Base-by-base conservation (phyloP, 1,140 invertebrate species). In the Drosophila nannoptera region DNA sequence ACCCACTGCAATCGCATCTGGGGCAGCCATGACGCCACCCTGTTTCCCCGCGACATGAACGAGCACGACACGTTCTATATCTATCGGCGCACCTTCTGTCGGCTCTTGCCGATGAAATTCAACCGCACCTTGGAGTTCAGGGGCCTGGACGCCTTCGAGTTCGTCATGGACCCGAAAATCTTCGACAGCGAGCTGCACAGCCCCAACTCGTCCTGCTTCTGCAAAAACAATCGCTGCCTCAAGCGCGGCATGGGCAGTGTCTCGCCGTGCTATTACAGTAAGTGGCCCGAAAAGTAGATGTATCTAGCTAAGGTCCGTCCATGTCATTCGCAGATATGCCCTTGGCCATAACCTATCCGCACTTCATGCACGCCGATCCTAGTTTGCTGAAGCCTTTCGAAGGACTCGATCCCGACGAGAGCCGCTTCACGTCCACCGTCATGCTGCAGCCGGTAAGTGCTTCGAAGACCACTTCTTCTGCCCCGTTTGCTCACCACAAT, bases 261-360 rank as follows among this genome's bases (percentile, higher is more conserved):
- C 0, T 92, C 93, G 0, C 93, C 94, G 0, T 95, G 95, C 77
- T 95, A 95, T 69, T 95, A 94, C 87, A 92, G 93, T 93, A 87
- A 92, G 92, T 91, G 35, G 54, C 12, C 22, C 11, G 5, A 0
- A 1, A 7, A 9, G 8, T 4, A 11, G 5, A 22, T 4, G 1
- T 4, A 4, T 7, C 29, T 46, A 16, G 7, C 7, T 38, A 36
- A 53, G 2, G n/a, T 7, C 5, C 40, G 0, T 52, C 4, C 8
- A 11, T 1, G 9, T 29, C 5, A 11, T 45, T 31, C 40, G 7
- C 75, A 94, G 94, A 90, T 74, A 91, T 96, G 16, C 94, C 94
- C 1, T 89, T 93, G 7, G 92, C 92, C 0, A 89, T 96, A 33
- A 96, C 96, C 0, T 92, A 94, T 75, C 96, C 95, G 0, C 96